Conservation (phyloP, 2,113 vertebrate genomes). For the Aptenodytes patagonicus region DNA sequence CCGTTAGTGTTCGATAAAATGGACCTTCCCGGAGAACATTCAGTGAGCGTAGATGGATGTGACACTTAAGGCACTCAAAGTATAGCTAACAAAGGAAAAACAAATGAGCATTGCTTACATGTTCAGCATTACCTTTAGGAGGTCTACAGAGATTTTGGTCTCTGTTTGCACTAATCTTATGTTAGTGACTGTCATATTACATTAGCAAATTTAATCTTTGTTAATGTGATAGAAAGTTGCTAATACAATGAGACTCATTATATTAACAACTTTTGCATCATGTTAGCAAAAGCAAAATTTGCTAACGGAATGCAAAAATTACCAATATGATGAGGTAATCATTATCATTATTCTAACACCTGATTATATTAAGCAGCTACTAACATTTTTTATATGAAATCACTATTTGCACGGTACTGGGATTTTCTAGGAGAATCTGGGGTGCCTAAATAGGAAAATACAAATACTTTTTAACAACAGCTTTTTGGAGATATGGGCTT, state of each 20-base stretch:
- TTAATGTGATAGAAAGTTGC: conserved; percentile 76
- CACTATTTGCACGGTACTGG: not conserved
- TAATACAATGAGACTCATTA: conserved; percentile 76
- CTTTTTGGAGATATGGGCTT: not conserved
- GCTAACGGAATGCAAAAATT: conserved; percentile 70
- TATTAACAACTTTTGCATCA: conserved; percentile 76
- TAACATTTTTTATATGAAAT: conserved; percentile 5
- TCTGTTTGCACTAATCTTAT: conserved; percentile 70
- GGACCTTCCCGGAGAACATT: conserved; percentile 6
- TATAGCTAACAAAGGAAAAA: conserved; percentile 38
- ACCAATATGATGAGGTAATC: conserved; percentile 62
- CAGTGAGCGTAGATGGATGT: not conserved
- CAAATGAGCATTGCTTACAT: conserved; percentile 56
- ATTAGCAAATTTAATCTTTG: conserved; percentile 76
- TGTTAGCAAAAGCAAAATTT: conserved; percentile 71
- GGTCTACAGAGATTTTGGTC: conserved; percentile 65
- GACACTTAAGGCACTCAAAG: not conserved
- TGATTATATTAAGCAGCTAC: conserved; percentile 46
- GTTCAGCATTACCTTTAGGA: conserved; percentile 64
- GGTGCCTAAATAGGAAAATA: not conserved
- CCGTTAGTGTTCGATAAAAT: not conserved
- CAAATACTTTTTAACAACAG: not conserved
- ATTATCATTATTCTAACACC: conserved; percentile 57
- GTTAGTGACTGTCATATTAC: conserved; percentile 71
- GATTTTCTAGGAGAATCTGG: not conserved